Conservation (phyloP, 2,797 vertebrate genomes). For the Anomalospiza imberbis region DNA sequence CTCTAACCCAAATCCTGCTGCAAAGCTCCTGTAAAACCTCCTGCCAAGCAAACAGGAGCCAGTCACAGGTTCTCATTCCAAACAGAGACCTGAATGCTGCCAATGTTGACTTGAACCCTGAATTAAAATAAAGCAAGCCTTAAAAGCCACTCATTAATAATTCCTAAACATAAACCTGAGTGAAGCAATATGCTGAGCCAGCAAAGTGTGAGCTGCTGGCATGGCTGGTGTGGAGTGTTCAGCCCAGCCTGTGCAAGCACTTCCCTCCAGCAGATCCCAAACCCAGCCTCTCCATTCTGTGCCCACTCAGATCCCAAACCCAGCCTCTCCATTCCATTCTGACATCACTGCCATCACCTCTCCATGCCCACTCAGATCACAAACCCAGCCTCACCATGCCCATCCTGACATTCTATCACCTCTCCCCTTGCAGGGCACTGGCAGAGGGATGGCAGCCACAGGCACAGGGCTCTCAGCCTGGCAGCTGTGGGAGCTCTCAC, state of each 20-base stretch:
- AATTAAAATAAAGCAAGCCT: background rate
- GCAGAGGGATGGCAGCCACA: background rate
- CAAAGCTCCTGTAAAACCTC: background rate
- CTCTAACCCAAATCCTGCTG: background rate
- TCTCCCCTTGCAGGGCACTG: background rate
- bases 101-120: background rate
- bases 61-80: background rate
- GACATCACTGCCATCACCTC: too few species aligned
- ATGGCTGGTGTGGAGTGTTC: background rate
- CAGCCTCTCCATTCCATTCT: background rate
- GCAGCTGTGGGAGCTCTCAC: background rate
- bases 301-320: background rate
- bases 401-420: background rate
- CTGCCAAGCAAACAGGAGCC: background rate
- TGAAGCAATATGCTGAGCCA: background rate
- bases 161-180: background rate
- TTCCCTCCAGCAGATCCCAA: background rate
- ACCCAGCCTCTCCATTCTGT: background rate
- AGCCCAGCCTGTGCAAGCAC: background rate
- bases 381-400: fast-evolving
- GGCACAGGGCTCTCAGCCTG: background rate
- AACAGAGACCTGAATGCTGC: background rate
- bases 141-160: conserved; percentile 26
- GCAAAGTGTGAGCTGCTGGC: background rate
- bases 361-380: background rate